These are phyloP conservation scores for Leuciscus idus DNA, from an alignment of 2,113 vertebrate genomes.

Conservation along the genomic window DNA sequence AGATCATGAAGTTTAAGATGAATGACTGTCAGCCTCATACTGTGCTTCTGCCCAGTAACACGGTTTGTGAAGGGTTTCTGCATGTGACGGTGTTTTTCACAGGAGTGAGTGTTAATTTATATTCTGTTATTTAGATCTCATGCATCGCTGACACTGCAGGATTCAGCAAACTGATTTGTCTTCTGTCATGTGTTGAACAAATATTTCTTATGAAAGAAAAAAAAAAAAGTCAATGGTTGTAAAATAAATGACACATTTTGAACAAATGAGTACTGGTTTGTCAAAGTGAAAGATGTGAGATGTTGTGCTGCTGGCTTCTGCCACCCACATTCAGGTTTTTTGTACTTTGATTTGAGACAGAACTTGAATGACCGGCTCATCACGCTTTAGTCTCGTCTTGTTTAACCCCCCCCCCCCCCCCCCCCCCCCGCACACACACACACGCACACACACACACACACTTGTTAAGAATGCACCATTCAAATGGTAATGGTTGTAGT, in stretches of 20 bases:
- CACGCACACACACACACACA: too few relatives aligned
- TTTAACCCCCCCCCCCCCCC: too few relatives aligned
- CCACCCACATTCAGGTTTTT: not conserved
- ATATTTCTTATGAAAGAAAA: constrained; percentile 69
- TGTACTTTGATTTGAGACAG: not conserved
- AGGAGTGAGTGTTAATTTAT: constrained; percentile 64
- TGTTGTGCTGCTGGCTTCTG: not conserved
- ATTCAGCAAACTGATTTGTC: constrained; percentile 65
- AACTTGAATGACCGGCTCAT: constrained; percentile 16
- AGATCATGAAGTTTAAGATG: not conserved
- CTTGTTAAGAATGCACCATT: too few relatives aligned
- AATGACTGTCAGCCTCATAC: not conserved
- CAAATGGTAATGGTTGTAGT: too few relatives aligned
- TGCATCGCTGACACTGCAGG: constrained; percentile 62
- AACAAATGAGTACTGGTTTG: constrained; percentile 70
- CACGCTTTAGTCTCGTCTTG: not conserved
- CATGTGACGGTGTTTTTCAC: not conserved
- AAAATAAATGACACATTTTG: constrained; percentile 71
- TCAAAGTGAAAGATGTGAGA: constrained; percentile 70
- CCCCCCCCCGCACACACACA: too few relatives aligned
- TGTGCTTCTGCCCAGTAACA: not conserved
- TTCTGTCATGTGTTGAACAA: constrained; percentile 68
- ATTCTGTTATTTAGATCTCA: constrained; percentile 70
- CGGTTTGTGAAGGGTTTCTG: not conserved
- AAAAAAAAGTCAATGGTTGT: constrained; percentile 71